phyloP scores from a whole-genome alignment of 2,797 vertebrate species.

The Psittacula derbiana region DNA sequence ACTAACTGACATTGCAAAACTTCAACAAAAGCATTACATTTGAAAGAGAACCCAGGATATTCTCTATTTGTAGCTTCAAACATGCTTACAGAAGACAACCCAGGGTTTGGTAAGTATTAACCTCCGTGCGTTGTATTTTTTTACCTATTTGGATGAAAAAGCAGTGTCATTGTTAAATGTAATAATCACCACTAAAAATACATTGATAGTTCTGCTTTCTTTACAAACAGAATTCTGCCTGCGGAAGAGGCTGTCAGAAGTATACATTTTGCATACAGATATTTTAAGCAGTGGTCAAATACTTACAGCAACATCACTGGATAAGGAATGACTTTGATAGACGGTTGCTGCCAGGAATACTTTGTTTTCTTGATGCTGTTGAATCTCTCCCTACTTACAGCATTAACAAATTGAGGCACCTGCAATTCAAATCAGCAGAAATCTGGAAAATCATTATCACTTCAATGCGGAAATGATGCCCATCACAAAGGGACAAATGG shows the following conservation, averaged over 20 bases:
- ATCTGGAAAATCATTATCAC: constrained; percentile 46
- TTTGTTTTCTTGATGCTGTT: neutral
- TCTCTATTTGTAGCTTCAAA: neutral
- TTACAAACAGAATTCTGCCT: neutral
- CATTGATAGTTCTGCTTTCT: neutral
- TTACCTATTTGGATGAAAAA: neutral
- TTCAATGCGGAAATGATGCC: neutral
- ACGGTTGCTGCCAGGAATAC: neutral
- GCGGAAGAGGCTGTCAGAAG: neutral
- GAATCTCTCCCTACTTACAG: neutral
- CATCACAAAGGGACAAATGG: neutral
- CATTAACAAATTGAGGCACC: constrained; percentile 46
- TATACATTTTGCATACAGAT: neutral
- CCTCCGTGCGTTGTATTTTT: neutral
- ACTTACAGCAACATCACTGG: neutral
- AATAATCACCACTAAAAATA: neutral
- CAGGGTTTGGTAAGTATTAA: neutral
- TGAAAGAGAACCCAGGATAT: neutral
- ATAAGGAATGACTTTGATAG: neutral
- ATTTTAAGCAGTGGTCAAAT: neutral
- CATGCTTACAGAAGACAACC: neutral
- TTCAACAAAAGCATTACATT: neutral
- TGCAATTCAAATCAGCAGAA: constrained; percentile 46
- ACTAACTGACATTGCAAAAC: neutral
- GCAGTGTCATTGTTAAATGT: neutral